Evolutionary conservation across 1,140 invertebrate species (phyloP), one percentile per base, ranked within the genome.

Genomic region (Drosophila prosaltans): DNA sequence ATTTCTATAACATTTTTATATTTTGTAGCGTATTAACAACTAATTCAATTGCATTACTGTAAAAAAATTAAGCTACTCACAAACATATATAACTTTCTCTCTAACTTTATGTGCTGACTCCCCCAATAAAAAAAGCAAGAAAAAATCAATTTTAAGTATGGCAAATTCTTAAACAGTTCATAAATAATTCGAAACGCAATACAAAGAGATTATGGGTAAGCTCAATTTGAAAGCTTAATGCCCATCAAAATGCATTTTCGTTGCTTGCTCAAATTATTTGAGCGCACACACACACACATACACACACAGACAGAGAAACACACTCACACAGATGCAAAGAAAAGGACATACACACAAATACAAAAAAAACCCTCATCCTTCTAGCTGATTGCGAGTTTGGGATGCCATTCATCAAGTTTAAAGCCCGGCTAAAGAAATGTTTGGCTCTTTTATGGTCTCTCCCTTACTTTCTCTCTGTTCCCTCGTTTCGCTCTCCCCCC

Each of bases 391-490:
- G 11, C 5, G 59, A 32, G 54, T 39, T 26, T n/a, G 40, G 60
- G 40, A 32, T 36, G 61, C 24, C 83, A 85, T 86, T 86, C 69
- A 82, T 86, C 78, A 85, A 86, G 86, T 78, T 75, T 76, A 86
- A 85, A 81, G 74, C 71, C 45, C 82, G 70, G 32, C 4, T 6
- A 75, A 83, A 69, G 61, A 65, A 77, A 24, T 39, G 36, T 32
- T 58, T 32, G 45, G 45, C 45, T 51, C 45, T 51, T 51, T 51
- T 51, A 51, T 51, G 45, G 45, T 51, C 21, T 51, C 45, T 51
- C 45, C 24, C 45, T 51, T 51, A 51, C 45, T 26, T 26, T 51
- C 21, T 51, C 21, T 51, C 21, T 10, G 45, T 21, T 51, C 28
- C 54, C 1, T 32, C 32, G 0, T 28, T 32, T 28, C 3, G 2